Evolutionary conservation across 2,797 vertebrate genomes (phyloP).

Genomic region (Galagoides demidoff): DNA sequence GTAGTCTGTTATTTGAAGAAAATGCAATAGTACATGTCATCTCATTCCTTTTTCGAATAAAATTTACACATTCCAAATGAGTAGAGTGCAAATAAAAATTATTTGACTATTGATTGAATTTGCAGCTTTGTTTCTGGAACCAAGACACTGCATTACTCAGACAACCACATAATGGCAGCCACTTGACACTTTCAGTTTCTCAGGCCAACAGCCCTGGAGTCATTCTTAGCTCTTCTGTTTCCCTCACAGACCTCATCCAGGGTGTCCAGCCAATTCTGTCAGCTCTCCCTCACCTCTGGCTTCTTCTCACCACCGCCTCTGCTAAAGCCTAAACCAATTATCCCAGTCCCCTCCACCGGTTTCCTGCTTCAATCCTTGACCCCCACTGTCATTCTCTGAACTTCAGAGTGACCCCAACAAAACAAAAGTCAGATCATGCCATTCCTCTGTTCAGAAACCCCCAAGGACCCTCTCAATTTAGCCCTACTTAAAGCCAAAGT

Average conservation of each 20-base stretch:
- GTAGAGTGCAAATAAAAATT: not conserved
- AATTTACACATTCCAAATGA: constrained; percentile 32
- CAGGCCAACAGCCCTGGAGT: not conserved
- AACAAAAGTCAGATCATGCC: not conserved
- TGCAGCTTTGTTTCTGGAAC: constrained; percentile 56
- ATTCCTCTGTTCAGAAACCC: not conserved
- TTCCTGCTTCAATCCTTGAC: not conserved
- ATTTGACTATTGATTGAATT: constrained; percentile 13
- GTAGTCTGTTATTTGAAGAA: constrained; percentile 3
- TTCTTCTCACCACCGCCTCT: not conserved
- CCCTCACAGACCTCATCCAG: not conserved
- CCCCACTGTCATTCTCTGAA: not conserved
- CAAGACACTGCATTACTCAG: constrained; percentile 11
- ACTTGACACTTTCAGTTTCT: constrained; percentile 1
- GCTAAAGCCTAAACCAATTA: not conserved
- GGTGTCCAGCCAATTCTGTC: not conserved
- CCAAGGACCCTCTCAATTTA: not conserved
- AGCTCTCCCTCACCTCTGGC: not conserved
- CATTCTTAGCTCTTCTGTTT: not conserved
- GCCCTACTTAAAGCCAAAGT: not conserved
- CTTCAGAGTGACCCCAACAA: not conserved
- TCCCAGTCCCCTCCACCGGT: not conserved
- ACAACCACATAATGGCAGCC: not conserved
- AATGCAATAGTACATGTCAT: not conserved
- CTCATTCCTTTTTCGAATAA: not conserved